Evolutionary conservation across 2,113 vertebrate species (phyloP), one percentile per base, ranked within the genome.

Genomic region (Thymallus thymallus): DNA sequence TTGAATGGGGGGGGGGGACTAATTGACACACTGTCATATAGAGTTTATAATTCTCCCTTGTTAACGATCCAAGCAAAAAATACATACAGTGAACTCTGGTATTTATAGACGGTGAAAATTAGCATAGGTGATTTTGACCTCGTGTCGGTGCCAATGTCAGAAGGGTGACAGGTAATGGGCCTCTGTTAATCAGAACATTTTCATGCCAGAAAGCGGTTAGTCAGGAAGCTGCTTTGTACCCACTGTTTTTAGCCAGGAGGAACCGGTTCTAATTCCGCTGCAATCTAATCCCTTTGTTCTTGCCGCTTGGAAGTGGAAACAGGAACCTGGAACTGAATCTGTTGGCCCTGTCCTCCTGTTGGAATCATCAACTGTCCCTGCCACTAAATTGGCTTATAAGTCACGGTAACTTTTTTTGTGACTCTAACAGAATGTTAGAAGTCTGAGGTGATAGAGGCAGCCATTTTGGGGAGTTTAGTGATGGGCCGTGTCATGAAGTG

Each of bases 1-100:
- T 89, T 76, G 74, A 86, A 85, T 89, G 73, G 76, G 84, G 68
- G 71, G 71, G 65, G 65, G 78, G 7, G 64, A 45, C 74, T 76
- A 77, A 82, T 81, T 83, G 78, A 84, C 82, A 82, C 75, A 41
- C 9, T 41, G 35, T 41, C 10, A 75, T 23, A 74, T 80, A 74
- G 26, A 65, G 64, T 87, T 90, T 75, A 70, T 85, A 20, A 64
- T 76, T 82, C 77, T 74, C 7, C 67, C 74, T 76, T 85, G 75
- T 77, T 80, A 83, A 67, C 76, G 71, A 45, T 66, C 24, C 61
- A 62, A 45, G 18, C 2, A 41, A 1, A 66, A 71, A 68, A 41
- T 23, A 71, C 30, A 12, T 18, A 16, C 0, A 41, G 10, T 41
- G 9, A 7, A 0, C 35, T 41, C 35, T 41, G 35, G 35, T 41